Evolutionary conservation across 2,888 invertebrate species (phyloP).

Genomic region (Steinernema carpocapsae): DNA sequence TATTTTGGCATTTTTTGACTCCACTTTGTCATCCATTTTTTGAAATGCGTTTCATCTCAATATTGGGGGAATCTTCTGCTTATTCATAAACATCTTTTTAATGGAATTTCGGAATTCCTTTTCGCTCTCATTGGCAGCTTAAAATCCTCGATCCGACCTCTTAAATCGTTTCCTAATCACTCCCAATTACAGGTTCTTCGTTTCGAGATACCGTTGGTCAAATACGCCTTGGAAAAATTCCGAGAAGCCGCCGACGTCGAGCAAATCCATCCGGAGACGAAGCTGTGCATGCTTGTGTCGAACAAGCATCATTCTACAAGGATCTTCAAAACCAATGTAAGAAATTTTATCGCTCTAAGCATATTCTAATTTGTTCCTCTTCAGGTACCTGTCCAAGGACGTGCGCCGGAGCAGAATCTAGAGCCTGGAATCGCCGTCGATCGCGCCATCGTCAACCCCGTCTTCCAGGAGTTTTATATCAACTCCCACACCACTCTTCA

Average conservation of each 20-base stretch:
- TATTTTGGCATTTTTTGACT: no score
- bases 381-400: slow-evolving; percentile 32
- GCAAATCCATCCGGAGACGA: slow-evolving; percentile 35
- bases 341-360: no score
- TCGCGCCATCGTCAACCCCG: slow-evolving; percentile 49
- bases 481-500: slow-evolving; percentile 62
- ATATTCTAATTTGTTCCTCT: not conserved
- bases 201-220: slow-evolving; percentile 24
- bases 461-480: slow-evolving; percentile 60
- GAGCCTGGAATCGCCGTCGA: slow-evolving; percentile 57
- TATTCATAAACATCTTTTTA: no score
- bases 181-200: slow-evolving; percentile 5
- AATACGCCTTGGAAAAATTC: slow-evolving; percentile 13
- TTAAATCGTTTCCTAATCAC: no score
- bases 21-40: no score
- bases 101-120: no score
- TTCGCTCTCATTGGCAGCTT: no score
- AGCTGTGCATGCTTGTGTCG: slow-evolving; percentile 54
- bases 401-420: slow-evolving; percentile 54
- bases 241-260: not conserved
- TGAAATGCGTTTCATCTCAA: no score
- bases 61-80: no score
- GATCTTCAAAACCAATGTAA: slow-evolving; percentile 42
- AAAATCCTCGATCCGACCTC: no score
- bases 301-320: slow-evolving; percentile 58